Evolutionary conservation across 2,797 vertebrate species (phyloP), one percentile per base, ranked within the genome.

Genomic region (Mastacembelus armatus): DNA sequence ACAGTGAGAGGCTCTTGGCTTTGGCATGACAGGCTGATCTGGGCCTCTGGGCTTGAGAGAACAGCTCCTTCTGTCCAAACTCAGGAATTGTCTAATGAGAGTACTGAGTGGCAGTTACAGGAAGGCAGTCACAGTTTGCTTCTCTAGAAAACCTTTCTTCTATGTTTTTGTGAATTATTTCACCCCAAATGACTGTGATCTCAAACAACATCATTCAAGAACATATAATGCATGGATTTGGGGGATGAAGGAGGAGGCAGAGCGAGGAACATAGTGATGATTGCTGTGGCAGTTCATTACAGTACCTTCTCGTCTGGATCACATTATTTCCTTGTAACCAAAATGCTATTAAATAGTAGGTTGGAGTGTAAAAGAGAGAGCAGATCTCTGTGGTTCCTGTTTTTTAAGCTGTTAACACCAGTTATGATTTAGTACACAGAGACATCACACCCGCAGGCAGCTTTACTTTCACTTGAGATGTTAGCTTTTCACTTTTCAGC

Each of bases 221-320:
- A 75, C 54, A 74, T 72, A 71, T 72, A 71, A 87, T 76, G 61
- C 75, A 84, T 83, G 30, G 56, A 67, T 77, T 47, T 9, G 4
- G 40, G 44, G 48, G 22, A 50, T 2, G 60, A 50, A 57, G 57
- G 56, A 66, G 35, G 57, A 66, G 71, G 61, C 21, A 2, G 56
- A 42, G 51, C 3, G 11, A 44, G 65, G 19, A 69, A 45, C 22
- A 19, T 19, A 18, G 54, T 19, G 83, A 61, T 54, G 74, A 66
- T 73, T 73, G 42, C 49, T 3, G 16, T 21, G 48, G 15, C 62
- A 33, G 48, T 70, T 72, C 64, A 73, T 80, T 72, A 29, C 59
- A 50, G 60, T 29, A 22, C 51, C 66, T 27, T 48, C 42, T 64
- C 61, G 35, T 48, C 68, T 45, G 63, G 49, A 68, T 57, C 44